Conservation (phyloP, 1,140 invertebrate genomes). For the Pseudobourletiella spinata region DNA sequence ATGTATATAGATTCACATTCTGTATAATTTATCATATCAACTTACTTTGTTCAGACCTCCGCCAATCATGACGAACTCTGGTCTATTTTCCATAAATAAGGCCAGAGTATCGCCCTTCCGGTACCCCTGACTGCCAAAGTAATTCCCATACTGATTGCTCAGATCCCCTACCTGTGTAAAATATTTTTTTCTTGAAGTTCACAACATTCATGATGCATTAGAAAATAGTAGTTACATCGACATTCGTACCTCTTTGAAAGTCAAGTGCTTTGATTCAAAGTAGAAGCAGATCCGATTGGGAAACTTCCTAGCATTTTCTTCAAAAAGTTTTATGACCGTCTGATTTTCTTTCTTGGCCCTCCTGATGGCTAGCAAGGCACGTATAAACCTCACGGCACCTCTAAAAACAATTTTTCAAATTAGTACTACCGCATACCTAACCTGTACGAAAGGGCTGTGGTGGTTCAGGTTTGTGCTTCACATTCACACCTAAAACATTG, state of each 20-base stretch:
- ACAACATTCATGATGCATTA: not conserved
- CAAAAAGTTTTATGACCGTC: constrained; percentile 51
- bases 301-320: constrained; percentile 56
- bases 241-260: constrained; percentile 45
- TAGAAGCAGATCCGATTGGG: constrained; percentile 71
- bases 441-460: not conserved
- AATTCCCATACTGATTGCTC: constrained; percentile 52
- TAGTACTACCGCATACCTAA: not conserved
- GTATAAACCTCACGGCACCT: not conserved
- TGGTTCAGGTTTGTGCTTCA: not conserved
- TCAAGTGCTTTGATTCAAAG: constrained; percentile 69
- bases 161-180: constrained; percentile 47
- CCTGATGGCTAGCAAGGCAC: not conserved
- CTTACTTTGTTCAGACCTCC: constrained; percentile 50
- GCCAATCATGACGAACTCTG: constrained; percentile 57
- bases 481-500: not conserved
- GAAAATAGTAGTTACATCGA: not conserved
- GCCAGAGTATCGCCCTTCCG: constrained; percentile 55
- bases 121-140: constrained; percentile 48
- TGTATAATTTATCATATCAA: too few species aligned
- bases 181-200: not conserved
- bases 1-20: too few species aligned
- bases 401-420: not conserved
- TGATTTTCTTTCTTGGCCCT: constrained; percentile 34
- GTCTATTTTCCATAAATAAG: constrained; percentile 56